Conservation (phyloP, 2,888 invertebrate species). For the Melanophora roralis region DNA sequence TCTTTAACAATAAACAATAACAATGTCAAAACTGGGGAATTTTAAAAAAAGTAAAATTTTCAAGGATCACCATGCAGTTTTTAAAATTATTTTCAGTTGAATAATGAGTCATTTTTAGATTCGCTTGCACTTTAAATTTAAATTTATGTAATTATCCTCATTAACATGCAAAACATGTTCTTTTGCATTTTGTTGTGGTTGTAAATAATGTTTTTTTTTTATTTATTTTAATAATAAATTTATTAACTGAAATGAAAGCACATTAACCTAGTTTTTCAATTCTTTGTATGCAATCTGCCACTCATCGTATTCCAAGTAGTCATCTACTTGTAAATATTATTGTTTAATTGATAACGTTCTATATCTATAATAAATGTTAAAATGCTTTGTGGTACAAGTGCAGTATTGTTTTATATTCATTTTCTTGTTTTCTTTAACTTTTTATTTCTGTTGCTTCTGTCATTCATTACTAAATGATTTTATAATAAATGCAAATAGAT, state of each 20-base stretch:
- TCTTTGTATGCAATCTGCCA: conserved; percentile 8
- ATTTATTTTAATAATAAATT: not conserved
- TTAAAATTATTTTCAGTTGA: too few relatives aligned
- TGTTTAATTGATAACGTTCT: conserved; percentile 40
- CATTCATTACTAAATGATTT: not conserved
- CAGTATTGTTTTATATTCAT: conserved; percentile 22
- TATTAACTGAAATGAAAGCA: conserved; percentile 50
- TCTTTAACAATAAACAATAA: conserved; percentile 29
- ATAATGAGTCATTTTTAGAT: not conserved
- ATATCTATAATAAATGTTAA: not conserved
- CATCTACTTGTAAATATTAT: conserved; percentile 26
- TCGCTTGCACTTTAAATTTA: not conserved
- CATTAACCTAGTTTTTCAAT: conserved; percentile 56
- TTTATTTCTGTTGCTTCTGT: too few relatives aligned
- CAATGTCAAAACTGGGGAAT: conserved; percentile 35
- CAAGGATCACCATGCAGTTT: too few relatives aligned
- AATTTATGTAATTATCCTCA: conserved; percentile 4
- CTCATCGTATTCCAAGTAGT: not conserved
- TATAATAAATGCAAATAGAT: too few relatives aligned
- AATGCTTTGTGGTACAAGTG: conserved; percentile 19
- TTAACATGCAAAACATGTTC: conserved; percentile 36
- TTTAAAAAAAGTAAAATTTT: not conserved
- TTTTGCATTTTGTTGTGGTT: conserved; percentile 4
- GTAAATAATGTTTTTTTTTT: not conserved
- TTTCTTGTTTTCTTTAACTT: not conserved